These are phyloP conservation scores for Chromobotia macracanthus DNA, from an alignment of 2,797 vertebrate genomes.

Conservation along the genomic window DNA sequence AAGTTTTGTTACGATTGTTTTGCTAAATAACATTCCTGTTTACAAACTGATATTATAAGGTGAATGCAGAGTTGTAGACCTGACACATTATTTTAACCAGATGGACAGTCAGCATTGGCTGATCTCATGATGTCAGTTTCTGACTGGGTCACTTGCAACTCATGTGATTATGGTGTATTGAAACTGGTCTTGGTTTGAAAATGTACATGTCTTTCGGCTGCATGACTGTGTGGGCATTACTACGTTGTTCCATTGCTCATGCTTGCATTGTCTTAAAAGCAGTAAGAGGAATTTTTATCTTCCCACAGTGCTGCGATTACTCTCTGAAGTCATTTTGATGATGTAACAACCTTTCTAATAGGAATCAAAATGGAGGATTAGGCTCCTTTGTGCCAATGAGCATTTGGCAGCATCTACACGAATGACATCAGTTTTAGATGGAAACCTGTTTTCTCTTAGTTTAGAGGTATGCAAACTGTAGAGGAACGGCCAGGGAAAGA, in stretches of 20 bases:
- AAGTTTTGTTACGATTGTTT: neutral
- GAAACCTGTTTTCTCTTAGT: constrained; percentile 52
- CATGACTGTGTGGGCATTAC: neutral
- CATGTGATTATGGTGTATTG: constrained; percentile 10
- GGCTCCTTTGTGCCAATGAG: neutral
- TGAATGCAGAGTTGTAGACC: neutral
- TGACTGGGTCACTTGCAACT: neutral
- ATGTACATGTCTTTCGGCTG: neutral
- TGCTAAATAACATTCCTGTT: neutral
- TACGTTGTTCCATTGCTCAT: constrained; percentile 28
- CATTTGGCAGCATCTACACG: constrained; percentile 15
- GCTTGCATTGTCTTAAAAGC: neutral
- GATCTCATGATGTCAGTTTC: constrained; percentile 1
- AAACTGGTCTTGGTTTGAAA: neutral
- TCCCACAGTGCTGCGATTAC: neutral
- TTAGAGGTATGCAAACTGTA: constrained; percentile 17
- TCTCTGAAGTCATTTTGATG: constrained; percentile 39
- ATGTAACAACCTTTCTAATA: constrained; percentile 38
- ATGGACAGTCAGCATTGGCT: constrained; percentile 1
- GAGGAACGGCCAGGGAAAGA: neutral
- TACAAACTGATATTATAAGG: neutral
- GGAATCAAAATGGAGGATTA: constrained; percentile 49
- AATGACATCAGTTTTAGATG: constrained; percentile 46
- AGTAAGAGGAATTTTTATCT: neutral
- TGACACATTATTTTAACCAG: neutral